Conservation (phyloP, 1,140 invertebrate species). For the Danaus plexippus region DNA sequence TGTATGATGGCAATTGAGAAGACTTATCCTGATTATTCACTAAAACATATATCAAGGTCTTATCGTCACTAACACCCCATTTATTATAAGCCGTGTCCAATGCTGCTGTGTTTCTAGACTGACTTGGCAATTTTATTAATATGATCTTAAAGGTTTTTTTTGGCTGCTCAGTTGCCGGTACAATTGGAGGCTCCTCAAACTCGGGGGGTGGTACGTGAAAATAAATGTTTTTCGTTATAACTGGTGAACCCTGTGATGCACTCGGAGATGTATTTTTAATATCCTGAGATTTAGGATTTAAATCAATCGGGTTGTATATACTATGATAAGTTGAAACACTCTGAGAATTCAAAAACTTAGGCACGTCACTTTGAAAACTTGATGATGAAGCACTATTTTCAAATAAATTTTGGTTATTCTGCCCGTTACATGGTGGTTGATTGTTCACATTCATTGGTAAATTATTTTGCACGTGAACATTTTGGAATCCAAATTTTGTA, state of each 20-base stretch:
- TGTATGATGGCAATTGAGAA: slow-evolving; percentile 75
- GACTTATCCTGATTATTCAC: slow-evolving; percentile 82
- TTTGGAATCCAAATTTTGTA: too few relatives aligned
- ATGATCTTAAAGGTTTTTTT: slow-evolving; percentile 90
- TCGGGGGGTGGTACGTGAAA: slow-evolving; percentile 88
- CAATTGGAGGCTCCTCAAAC: slow-evolving; percentile 75
- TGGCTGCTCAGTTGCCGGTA: slow-evolving; percentile 68
- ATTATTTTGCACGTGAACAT: too few relatives aligned
- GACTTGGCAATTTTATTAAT: slow-evolving; percentile 77
- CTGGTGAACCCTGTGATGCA: slow-evolving; percentile 51
- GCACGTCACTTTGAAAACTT: too few relatives aligned
- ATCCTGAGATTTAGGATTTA: too few relatives aligned
- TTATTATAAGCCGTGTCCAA: slow-evolving; percentile 7
- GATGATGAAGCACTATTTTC: too few relatives aligned
- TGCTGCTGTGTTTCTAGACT: slow-evolving; percentile 15
- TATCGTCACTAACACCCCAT: slow-evolving; percentile 74
- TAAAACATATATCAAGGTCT: slow-evolving; percentile 87
- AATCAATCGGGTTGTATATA: too few relatives aligned
- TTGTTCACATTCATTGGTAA: too few relatives aligned
- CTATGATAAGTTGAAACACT: too few relatives aligned
- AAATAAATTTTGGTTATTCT: too few relatives aligned
- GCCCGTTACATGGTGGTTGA: too few relatives aligned
- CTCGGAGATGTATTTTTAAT: too few relatives aligned
- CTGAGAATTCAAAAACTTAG: too few relatives aligned
- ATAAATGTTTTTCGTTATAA: slow-evolving; percentile 87